Evolutionary conservation across 2,797 vertebrate genomes (phyloP).

Genomic region (Glyptemys insculpta): DNA sequence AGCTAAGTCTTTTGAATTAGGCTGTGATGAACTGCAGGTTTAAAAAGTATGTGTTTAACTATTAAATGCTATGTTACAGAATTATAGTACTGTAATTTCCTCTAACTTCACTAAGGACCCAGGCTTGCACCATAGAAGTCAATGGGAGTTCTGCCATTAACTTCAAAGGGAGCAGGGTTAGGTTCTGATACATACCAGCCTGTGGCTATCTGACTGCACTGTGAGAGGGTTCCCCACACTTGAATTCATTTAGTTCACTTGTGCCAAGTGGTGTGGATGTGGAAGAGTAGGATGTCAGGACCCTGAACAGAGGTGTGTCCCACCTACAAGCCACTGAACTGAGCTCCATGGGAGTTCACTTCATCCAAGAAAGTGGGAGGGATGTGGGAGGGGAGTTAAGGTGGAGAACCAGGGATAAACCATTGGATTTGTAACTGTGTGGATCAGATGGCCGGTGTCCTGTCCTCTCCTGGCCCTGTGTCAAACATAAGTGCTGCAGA

Average conservation of each 20-base stretch:
- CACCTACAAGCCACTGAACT: too few relatives aligned
- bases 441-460: neutral
- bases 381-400: neutral
- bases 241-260: neutral
- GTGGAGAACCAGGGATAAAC: neutral
- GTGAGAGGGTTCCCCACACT: neutral
- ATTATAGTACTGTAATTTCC: neutral
- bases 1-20: neutral
- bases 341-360: too few relatives aligned
- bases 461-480: neutral
- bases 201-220: neutral
- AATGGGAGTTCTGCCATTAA: neutral
- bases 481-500: fast-evolving
- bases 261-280: neutral
- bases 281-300: neutral
- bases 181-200: neutral
- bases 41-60: neutral
- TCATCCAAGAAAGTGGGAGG: too few relatives aligned
- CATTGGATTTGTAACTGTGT: neutral
- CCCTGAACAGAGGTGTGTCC: too few relatives aligned
- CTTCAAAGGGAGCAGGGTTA: neutral
- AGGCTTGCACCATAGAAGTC: neutral
- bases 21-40: neutral
- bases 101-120: neutral
- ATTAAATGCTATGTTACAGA: neutral